Evolutionary conservation across 2,113 vertebrate genomes (phyloP).

Genomic region (Lamprologus speciosus): DNA sequence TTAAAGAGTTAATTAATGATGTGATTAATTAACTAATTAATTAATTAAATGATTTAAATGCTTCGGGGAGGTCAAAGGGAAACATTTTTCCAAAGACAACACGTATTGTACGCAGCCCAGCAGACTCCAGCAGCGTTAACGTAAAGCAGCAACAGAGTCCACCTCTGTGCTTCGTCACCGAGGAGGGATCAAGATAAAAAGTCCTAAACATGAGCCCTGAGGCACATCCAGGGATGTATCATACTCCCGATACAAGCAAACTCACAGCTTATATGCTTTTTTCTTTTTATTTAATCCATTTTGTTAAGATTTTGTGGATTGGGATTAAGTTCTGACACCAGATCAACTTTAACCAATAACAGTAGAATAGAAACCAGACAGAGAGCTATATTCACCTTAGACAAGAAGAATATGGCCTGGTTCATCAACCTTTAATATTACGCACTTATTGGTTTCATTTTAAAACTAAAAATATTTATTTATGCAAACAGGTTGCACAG

Average conservation of each 20-base stretch:
- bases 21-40: no score
- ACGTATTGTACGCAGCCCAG: fast-evolving
- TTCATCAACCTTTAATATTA: not conserved
- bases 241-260: fast-evolving
- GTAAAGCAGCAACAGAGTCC: not conserved
- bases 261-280: fast-evolving
- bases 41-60: no score
- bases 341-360: not conserved
- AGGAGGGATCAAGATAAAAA: not conserved
- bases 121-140: not conserved
- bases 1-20: not conserved
- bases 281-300: not conserved
- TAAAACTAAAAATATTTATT: not conserved
- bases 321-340: not conserved
- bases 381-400: not conserved
- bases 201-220: not conserved
- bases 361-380: fast-evolving
- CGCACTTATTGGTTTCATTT: fast-evolving
- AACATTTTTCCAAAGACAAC: not conserved
- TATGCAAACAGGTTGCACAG: not conserved
- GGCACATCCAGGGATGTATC: not conserved
- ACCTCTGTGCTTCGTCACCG: not conserved
- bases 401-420: not conserved
- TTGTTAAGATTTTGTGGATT: not conserved
- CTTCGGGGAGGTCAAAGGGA: not conserved